A percentile compares a stretch with the other conserved stretches of the same genome.
phyloP scores from a whole-genome alignment of 1,140 invertebrate species.

The Manduca sexta region DNA sequence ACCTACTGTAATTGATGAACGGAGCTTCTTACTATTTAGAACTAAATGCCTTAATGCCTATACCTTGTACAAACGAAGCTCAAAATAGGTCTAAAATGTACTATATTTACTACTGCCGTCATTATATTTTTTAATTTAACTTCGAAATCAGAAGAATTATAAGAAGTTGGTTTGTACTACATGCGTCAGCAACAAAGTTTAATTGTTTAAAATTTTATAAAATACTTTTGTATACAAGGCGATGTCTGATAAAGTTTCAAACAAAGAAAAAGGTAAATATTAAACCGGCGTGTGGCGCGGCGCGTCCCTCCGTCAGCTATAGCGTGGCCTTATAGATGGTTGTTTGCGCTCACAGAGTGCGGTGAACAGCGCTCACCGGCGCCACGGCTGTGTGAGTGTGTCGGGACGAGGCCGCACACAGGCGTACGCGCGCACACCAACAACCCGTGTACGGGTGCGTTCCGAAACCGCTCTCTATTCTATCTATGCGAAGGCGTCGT shows the following conservation, averaged over 20 bases:
- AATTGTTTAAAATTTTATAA: background rate
- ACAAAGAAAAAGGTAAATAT: conserved; percentile 27
- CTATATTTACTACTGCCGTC: too few species aligned
- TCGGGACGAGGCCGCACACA: conserved; percentile 42
- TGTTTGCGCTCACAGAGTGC: conserved; percentile 73
- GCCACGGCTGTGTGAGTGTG: conserved; percentile 52
- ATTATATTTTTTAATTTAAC: too few species aligned
- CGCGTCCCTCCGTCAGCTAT: conserved; percentile 66
- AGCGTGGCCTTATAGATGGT: conserved; percentile 74
- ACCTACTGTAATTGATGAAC: too few species aligned
- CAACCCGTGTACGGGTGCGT: conserved; percentile 55
- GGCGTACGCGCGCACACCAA: conserved; percentile 29
- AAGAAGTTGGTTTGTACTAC: too few species aligned
- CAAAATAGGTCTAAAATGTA: too few species aligned
- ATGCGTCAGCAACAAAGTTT: too few species aligned
- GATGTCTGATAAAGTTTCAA: background rate
- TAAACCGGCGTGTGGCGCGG: conserved; percentile 45
- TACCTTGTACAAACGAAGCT: too few species aligned
- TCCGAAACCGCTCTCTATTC: conserved; percentile 72
- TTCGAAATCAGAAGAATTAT: too few species aligned
- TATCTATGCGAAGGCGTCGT: conserved; percentile 72
- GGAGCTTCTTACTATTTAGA: too few species aligned
- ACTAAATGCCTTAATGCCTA: too few species aligned
- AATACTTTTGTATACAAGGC: background rate
- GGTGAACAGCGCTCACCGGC: conserved; percentile 72